A percentile compares a stretch with the other conserved stretches of the same genome.
phyloP scores from a whole-genome alignment of 1,140 invertebrate species.

The Anastrepha obliqua region DNA sequence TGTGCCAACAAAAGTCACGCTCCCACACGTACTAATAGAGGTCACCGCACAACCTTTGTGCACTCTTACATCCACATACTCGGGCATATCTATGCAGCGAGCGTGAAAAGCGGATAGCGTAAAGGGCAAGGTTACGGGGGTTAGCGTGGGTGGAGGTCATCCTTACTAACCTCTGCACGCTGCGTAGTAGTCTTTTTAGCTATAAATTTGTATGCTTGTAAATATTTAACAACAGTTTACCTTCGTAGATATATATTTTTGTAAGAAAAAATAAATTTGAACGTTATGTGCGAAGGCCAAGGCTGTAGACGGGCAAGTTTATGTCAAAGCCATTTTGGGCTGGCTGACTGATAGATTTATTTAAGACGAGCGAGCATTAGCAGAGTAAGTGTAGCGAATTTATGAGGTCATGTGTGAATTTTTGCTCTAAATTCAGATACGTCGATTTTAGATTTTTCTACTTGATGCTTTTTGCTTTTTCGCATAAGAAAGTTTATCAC shows the following conservation, averaged over 20 bases:
- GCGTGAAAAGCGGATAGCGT: no score
- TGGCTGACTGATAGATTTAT: background rate
- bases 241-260: background rate
- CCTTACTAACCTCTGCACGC: background rate
- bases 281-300: background rate
- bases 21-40: slow-evolving; percentile 26
- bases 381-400: background rate
- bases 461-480: background rate
- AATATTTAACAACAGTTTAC: background rate
- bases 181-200: background rate
- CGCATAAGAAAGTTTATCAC: no score
- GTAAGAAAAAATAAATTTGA: background rate
- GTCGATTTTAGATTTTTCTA: background rate
- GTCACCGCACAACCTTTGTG: background rate
- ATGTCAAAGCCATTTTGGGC: background rate
- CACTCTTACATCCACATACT: background rate
- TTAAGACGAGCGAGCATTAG: background rate
- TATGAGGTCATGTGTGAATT: background rate
- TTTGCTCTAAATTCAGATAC: background rate
- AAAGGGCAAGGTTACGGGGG: background rate
- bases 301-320: background rate
- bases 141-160: slow-evolving; percentile 26
- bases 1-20: slow-evolving; percentile 40
- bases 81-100: background rate
- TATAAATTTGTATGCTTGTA: background rate